Percentiles rank a stretch among this genome's conserved stretches.
Conservation (phyloP, 2,888 invertebrate genomes). For the Netelia inedita region DNA sequence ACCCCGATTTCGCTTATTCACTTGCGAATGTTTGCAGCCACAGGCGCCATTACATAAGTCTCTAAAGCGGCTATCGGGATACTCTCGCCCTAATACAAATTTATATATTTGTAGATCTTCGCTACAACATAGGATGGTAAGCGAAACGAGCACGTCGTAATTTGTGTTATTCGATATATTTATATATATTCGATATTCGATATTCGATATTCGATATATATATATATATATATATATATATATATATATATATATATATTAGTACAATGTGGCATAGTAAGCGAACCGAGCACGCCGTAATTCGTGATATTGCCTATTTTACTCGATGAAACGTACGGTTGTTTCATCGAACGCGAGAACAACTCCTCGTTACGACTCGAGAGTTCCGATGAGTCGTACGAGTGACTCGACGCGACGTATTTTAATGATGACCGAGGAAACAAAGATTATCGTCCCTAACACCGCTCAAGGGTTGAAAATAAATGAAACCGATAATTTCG, state of each 20-base stretch:
- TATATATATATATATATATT: not conserved
- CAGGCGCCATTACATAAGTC: slow-evolving; percentile 53
- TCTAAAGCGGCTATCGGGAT: slow-evolving; percentile 12
- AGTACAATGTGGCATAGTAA: slow-evolving; percentile 23
- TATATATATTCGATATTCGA: too few species aligned
- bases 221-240: not conserved
- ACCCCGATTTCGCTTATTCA: slow-evolving; percentile 20
- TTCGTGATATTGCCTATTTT: slow-evolving; percentile 75
- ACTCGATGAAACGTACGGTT: slow-evolving; percentile 69
- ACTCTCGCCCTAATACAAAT: slow-evolving; percentile 2
- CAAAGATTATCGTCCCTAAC: slow-evolving; percentile 1
- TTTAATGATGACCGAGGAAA: not conserved
- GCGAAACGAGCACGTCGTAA: slow-evolving; percentile 43
- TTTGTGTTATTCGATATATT: slow-evolving; percentile 56
- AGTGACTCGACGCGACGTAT: not conserved
- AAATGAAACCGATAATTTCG: not conserved
- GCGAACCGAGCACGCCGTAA: slow-evolving; percentile 40
- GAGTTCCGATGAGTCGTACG: not conserved
- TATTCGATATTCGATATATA: not conserved
- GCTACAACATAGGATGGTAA: slow-evolving; percentile 23
- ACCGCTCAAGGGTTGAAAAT: not conserved
- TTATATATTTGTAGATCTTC: not conserved
- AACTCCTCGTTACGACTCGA: slow-evolving; percentile 22
- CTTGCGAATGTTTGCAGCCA: slow-evolving; percentile 4
- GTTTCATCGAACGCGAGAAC: slow-evolving; percentile 68